phyloP scores from a whole-genome alignment of 2,797 vertebrate species.

The Strix occidentalis region DNA sequence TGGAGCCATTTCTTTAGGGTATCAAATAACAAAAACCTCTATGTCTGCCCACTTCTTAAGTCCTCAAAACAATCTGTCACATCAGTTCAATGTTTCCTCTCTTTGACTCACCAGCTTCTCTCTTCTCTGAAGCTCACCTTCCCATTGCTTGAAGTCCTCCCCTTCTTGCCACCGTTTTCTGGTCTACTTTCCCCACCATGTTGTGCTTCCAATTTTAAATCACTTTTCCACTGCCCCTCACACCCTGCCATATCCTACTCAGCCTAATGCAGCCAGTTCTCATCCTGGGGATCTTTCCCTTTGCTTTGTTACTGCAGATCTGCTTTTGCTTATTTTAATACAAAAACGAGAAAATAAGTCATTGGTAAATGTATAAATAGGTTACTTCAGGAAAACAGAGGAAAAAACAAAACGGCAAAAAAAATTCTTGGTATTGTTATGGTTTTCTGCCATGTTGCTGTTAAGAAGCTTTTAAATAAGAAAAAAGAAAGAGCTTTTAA shows the following conservation, averaged over 20 bases:
- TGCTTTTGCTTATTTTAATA: not conserved
- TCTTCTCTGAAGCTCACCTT: not conserved
- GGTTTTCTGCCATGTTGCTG: not conserved
- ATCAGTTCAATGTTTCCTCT: not conserved
- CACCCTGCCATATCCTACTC: not conserved
- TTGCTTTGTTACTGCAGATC: not conserved
- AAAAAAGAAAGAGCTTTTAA: not conserved
- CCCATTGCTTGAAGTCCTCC: not conserved
- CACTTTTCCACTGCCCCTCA: not conserved
- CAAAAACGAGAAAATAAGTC: not conserved
- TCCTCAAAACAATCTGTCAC: not conserved
- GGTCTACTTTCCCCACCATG: not conserved
- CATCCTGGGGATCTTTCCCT: not conserved
- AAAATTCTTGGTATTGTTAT: fast-evolving
- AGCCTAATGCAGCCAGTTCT: not conserved
- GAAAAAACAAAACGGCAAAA: fast-evolving
- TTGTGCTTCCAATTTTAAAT: not conserved
- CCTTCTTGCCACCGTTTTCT: not conserved
- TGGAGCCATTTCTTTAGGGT: not conserved
- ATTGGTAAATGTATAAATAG: not conserved
- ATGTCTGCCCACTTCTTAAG: not conserved
- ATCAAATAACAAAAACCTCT: not conserved
- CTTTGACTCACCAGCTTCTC: not conserved
- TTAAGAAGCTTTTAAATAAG: not conserved
- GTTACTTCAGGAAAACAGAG: not conserved